Evolutionary conservation across 2,113 vertebrate species (phyloP).

Genomic region (Pardalotus punctatus): DNA sequence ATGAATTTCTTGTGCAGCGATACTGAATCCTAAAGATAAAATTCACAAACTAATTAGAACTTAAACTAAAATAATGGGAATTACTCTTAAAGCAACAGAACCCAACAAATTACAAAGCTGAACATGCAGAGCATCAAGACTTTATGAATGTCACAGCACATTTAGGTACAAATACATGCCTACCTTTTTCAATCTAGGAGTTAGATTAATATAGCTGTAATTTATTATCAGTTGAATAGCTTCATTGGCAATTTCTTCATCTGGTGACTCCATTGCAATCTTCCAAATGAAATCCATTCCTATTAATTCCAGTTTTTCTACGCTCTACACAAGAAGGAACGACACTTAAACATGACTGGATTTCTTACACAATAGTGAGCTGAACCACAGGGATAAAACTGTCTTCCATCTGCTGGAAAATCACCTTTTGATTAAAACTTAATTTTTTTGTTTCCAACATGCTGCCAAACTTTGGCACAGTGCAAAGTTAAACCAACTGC

Average conservation of each 20-base stretch:
- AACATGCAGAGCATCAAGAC: background rate
- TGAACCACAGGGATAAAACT: background rate
- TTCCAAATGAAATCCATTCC: conserved; percentile 99
- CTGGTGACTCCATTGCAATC: conserved; percentile 97
- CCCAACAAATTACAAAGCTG: background rate
- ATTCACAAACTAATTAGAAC: background rate
- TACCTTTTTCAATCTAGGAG: conserved; percentile 97
- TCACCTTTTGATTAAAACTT: background rate
- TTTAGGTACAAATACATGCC: background rate
- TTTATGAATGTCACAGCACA: background rate
- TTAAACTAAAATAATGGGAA: background rate
- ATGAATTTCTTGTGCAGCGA: conserved; percentile 99
- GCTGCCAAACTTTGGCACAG: background rate
- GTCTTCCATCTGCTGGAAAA: background rate
- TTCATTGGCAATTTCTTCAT: conserved; percentile 99
- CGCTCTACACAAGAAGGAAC: conserved; percentile 79
- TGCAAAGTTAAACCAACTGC: background rate
- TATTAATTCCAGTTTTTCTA: conserved; percentile 94
- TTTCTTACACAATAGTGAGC: background rate
- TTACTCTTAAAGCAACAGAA: background rate
- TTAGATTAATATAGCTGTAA: conserved; percentile 98
- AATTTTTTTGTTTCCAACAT: background rate
- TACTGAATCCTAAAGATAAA: conserved; percentile 87
- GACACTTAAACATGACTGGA: background rate
- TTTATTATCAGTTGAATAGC: conserved; percentile 97